Base-by-base conservation (phyloP, 2,113 vertebrate species). In the Cebidichthys violaceus region DNA sequence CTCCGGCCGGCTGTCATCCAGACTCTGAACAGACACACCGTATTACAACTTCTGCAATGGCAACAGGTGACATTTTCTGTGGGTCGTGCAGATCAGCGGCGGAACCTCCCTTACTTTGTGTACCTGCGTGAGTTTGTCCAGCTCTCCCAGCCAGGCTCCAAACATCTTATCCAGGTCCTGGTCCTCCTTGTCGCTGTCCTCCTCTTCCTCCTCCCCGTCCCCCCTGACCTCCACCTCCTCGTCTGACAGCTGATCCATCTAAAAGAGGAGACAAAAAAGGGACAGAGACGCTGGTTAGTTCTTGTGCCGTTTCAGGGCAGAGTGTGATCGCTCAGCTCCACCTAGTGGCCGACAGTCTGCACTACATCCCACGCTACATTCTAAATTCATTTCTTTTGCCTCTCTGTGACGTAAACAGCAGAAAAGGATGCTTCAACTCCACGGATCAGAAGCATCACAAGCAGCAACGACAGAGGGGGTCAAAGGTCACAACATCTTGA, bases 151-250 rank as follows among this genome's bases (percentile, higher is more conserved):
- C 98, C 98, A 99, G 73, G 96, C 98, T 17, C 98, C 98, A 93
- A 99, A 99, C 98, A 99, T 99, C 94, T 99, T 98, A 92, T 99
- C 98, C 70, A 99, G 94, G 92, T 99, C 98, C 86, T 99, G 98
- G 92, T 99, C 98, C 94, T 99, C 98, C 92, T 99, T 99, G 91
- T 99, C 98, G 57, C 98, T 99, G 79, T 99, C 98, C 93, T 99
- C 98, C 92, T 99, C 98, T 96, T 93, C 92, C 73, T 93, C 93
- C 17, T 88, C 92, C n/a, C 91, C 97, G 80, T 97, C 97, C 93
- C 88, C 93, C 88, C 97, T 96, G 90, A 98, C 96, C 83, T 97
- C 96, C 88, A 98, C 90, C 90, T 98, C 97, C 90, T 98, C 97
- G 88, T 98, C 97, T 54, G 97, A 98, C 27, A 97, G 73, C 62